Conservation (phyloP, 1,140 invertebrate genomes). For the Cryptotermes secundus region DNA sequence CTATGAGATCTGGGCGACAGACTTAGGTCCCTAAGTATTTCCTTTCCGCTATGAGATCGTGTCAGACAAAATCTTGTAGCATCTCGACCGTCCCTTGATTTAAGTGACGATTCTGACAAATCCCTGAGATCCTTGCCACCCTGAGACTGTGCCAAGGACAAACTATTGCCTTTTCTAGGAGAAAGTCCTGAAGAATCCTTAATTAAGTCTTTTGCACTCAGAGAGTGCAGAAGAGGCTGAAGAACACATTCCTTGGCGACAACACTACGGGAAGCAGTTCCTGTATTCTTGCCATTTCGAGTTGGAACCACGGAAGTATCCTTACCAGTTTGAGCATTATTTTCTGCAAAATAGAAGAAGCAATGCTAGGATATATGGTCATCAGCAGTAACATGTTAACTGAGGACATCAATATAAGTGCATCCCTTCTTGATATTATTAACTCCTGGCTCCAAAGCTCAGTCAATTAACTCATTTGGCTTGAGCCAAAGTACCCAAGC, state of each 20-base stretch:
- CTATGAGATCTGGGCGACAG: background rate
- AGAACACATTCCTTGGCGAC: background rate
- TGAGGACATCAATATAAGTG: no score
- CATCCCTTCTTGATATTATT: no score
- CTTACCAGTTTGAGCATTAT: background rate
- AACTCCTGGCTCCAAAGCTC: no score
- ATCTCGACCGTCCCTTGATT: background rate
- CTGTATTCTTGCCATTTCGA: background rate
- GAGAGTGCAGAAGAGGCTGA: background rate
- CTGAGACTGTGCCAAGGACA: background rate
- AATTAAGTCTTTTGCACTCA: constrained; percentile 4
- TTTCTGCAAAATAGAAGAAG: background rate
- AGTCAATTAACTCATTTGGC: no score
- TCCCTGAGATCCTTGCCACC: constrained; percentile 10
- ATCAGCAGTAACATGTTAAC: no score
- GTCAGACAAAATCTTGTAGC: background rate
- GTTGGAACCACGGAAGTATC: background rate
- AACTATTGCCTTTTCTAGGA: background rate
- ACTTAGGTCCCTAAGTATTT: background rate
- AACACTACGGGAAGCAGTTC: background rate
- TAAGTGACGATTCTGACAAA: background rate
- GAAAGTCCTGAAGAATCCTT: background rate
- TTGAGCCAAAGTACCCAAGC: no score
- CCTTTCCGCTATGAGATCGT: background rate
- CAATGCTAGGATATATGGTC: background rate